These are phyloP conservation scores for Tenthredo scrophulariae DNA, from an alignment of 2,888 invertebrate genomes.

Conservation along the genomic window DNA sequence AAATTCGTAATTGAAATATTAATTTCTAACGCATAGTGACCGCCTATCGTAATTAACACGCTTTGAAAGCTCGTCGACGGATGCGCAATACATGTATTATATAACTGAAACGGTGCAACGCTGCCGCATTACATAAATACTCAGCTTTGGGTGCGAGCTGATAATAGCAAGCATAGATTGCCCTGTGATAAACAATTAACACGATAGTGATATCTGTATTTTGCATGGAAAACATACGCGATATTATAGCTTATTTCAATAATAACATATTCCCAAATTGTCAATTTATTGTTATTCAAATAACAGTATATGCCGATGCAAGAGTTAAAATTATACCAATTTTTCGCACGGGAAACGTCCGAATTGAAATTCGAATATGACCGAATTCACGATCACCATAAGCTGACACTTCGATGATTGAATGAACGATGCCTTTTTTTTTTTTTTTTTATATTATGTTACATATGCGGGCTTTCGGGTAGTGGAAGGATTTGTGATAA, in stretches of 20 bases:
- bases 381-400: too few species aligned
- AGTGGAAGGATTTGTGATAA: too few species aligned
- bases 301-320: background rate
- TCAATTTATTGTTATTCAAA: slow-evolving; percentile 11
- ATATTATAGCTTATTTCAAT: slow-evolving; percentile 20
- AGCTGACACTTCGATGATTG: too few species aligned
- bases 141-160: slow-evolving; percentile 67
- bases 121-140: slow-evolving; percentile 72
- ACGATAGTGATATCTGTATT: slow-evolving; percentile 27
- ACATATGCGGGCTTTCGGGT: background rate
- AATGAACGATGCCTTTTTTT: too few species aligned
- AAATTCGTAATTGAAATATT: slow-evolving; percentile 76
- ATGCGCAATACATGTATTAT: slow-evolving; percentile 73
- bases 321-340: background rate
- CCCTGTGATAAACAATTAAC: slow-evolving; percentile 32
- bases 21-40: slow-evolving; percentile 73
- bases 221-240: background rate
- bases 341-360: too few species aligned
- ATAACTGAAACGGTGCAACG: slow-evolving; percentile 29
- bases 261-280: background rate
- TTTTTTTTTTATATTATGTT: background rate
- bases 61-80: slow-evolving; percentile 69
- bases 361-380: too few species aligned
- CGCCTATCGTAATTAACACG: slow-evolving; percentile 73
- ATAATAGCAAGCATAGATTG: slow-evolving; percentile 24